Evolutionary conservation across 2,797 vertebrate species (phyloP).

Genomic region (Artibeus lituratus): DNA sequence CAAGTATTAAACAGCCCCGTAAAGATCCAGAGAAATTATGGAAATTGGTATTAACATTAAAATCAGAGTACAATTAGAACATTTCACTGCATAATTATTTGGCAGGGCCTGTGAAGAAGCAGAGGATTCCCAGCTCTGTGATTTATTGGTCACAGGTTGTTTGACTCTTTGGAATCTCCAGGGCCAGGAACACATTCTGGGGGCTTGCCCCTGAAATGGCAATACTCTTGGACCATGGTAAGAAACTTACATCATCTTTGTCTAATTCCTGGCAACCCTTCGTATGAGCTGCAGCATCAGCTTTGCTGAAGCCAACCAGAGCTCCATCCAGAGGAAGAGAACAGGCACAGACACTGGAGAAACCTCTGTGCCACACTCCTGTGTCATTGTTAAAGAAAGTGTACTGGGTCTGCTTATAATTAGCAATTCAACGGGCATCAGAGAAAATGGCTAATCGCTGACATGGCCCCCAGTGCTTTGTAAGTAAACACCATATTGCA

Average conservation of each 20-base stretch:
- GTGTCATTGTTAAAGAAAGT: slow-evolving; percentile 5
- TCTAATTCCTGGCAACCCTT: slow-evolving; percentile 37
- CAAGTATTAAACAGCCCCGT: slow-evolving; percentile 80
- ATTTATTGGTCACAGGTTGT: slow-evolving; percentile 79
- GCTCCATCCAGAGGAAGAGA: background rate
- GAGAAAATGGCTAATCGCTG: slow-evolving; percentile 50
- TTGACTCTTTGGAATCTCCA: slow-evolving; percentile 68
- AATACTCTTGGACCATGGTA: background rate
- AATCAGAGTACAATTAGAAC: slow-evolving; percentile 84
- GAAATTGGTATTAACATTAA: slow-evolving; percentile 85
- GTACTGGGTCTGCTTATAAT: slow-evolving; percentile 25
- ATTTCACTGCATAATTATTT: slow-evolving; percentile 83
- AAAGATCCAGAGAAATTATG: slow-evolving; percentile 84
- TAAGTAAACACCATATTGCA: slow-evolving; percentile 68
- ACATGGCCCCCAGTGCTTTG: slow-evolving; percentile 65
- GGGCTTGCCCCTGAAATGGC: slow-evolving; percentile 18
- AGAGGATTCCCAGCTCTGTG: slow-evolving; percentile 71
- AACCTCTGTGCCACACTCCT: background rate
- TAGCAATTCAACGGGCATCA: slow-evolving; percentile 58
- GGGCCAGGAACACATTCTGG: background rate
- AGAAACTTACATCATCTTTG: background rate
- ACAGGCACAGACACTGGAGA: background rate
- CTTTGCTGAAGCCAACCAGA: background rate
- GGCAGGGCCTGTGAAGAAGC: slow-evolving; percentile 70
- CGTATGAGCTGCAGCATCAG: background rate